Base-by-base conservation (phyloP, 2,113 vertebrate genomes). In the Aldabrachelys gigantea region DNA sequence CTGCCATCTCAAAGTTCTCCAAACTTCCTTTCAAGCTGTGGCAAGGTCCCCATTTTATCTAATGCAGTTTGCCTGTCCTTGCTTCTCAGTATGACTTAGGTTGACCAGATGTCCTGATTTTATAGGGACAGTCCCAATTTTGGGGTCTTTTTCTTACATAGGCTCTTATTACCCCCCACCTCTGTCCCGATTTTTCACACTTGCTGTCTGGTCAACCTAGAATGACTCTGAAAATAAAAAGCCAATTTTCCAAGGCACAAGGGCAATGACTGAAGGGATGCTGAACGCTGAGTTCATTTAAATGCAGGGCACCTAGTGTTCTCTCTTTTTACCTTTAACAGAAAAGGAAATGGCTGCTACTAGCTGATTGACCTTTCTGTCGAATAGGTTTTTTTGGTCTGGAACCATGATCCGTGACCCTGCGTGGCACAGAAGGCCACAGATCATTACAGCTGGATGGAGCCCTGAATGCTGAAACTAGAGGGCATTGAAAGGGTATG, bases 341-440 rank as follows among this genome's bases (percentile, higher is more conserved):
- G 88, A 41, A 84, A 89, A 84, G 85, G 82, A 94, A 96, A 85
- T 8, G 47, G 76, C 80, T 95, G 82, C 88, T 75, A 19, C 62
- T 3, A 16, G 25, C 56, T 85, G 59, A 27, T 35, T 92, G 94
- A 93, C 94, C 94, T 93, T 95, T 95, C 90, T 50, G 83, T 85
- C 69, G 44, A 82, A 89, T 7, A 41, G 76, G 13, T 76, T 95
- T 57, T 8, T 83, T 76, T 76, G 69, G 85, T 95, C 84, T 54
- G 90, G 31, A 91, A 84, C 90, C 44, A 16, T 81, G 84, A 92
- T 94, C 90, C 38, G 0, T 92, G 88, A 94, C 93, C 90, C 80
- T 0, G 3, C 83, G 69, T 41, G 44, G 47, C 2, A 0, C 22
- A 57, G 84, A 80, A 89, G 6, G 9, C 87, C 54, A 50, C 0